phyloP scores from a whole-genome alignment of 1,140 invertebrate genomes.

The Calycopis cecrops region DNA sequence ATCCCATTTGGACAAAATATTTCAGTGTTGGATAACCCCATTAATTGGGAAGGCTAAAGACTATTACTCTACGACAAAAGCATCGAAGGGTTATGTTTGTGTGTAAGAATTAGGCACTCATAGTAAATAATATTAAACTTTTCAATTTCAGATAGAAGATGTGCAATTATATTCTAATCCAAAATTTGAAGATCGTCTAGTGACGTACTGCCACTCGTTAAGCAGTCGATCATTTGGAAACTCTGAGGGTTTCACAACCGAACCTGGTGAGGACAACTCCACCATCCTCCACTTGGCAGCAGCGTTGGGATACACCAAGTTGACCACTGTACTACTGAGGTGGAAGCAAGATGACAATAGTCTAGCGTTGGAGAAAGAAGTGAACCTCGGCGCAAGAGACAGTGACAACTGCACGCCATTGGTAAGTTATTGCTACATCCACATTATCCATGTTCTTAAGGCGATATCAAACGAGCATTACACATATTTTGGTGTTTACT shows the following conservation, averaged over 20 bases:
- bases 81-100: too few species aligned
- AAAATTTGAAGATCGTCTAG: conserved; percentile 89
- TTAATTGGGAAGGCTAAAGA: too few species aligned
- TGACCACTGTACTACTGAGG: conserved; percentile 88
- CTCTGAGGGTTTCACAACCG: conserved; percentile 62
- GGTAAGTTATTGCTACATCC: conserved; percentile 70
- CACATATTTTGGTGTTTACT: too few species aligned
- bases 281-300: conserved; percentile 93
- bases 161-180: conserved; percentile 78
- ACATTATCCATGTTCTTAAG: too few species aligned
- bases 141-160: conserved; percentile 77
- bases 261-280: conserved; percentile 79
- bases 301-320: conserved; percentile 87
- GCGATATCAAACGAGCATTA: too few species aligned
- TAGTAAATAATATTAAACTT: too few species aligned
- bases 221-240: conserved; percentile 72
- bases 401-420: conserved; percentile 91
- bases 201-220: conserved; percentile 85
- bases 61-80: too few species aligned
- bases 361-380: conserved; percentile 90
- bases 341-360: conserved; percentile 93
- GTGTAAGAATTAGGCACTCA: too few species aligned
- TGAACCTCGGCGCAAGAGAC: conserved; percentile 93
- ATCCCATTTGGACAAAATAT: too few species aligned
- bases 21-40: too few species aligned